Conservation (phyloP, 1,140 invertebrate species). For the Belonocnema kinseyi region DNA sequence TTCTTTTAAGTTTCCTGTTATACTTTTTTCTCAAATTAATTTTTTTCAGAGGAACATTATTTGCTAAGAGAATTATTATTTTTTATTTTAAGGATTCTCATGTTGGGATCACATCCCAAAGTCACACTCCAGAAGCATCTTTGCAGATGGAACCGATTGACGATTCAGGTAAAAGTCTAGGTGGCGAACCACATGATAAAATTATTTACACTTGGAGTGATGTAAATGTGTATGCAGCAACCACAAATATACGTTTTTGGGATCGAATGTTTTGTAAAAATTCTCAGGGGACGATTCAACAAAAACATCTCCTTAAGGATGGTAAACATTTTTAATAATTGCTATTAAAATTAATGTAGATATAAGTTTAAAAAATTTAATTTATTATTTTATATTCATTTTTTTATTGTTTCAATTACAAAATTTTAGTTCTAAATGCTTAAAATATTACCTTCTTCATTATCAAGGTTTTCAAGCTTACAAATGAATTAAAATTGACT, state of each 20-base stretch:
- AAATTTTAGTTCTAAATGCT: too few species aligned
- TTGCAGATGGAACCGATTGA: constrained; percentile 53
- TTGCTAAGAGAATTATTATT: neutral
- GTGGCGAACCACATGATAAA: constrained; percentile 44
- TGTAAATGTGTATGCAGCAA: constrained; percentile 59
- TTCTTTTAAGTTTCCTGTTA: too few species aligned
- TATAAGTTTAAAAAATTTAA: neutral
- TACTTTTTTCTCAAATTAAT: too few species aligned
- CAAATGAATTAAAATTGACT: too few species aligned
- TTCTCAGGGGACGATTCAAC: constrained; percentile 51
- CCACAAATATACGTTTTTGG: constrained; percentile 54
- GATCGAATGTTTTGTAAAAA: constrained; percentile 43
- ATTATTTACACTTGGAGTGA: constrained; percentile 68
- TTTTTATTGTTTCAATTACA: too few species aligned
- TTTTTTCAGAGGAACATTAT: neutral
- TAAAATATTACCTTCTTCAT: too few species aligned
- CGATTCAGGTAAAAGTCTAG: constrained; percentile 24
- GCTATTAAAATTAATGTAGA: neutral
- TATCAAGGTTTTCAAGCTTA: too few species aligned
- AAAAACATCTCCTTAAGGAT: constrained; percentile 64
- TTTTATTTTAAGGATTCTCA: constrained; percentile 10
- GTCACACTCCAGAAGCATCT: constrained; percentile 32
- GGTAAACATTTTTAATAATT: constrained; percentile 46
- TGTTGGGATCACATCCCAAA: constrained; percentile 1
- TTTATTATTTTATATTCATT: neutral